phyloP scores from a whole-genome alignment of 2,888 invertebrate genomes.

The Phyllotreta cruciferae region DNA sequence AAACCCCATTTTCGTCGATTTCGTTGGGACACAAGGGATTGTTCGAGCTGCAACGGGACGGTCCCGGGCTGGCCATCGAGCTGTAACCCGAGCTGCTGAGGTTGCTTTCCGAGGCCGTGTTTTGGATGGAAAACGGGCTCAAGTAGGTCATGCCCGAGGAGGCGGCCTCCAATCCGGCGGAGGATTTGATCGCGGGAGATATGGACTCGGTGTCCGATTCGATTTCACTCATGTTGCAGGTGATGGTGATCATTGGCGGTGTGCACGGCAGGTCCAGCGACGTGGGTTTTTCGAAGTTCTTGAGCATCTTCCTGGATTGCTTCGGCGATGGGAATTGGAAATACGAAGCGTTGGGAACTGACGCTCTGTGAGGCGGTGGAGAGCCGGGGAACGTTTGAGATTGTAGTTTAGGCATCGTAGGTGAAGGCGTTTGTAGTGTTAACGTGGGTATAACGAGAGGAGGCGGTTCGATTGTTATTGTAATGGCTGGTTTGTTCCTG shows the following conservation, averaged over 20 bases:
- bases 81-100: constrained; percentile 85
- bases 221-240: constrained; percentile 76
- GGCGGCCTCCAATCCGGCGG: constrained; percentile 59
- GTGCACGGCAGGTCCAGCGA: constrained; percentile 68
- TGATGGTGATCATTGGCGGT: constrained; percentile 77
- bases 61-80: constrained; percentile 85
- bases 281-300: constrained; percentile 69
- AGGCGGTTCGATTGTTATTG: constrained; percentile 49
- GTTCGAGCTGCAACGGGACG: constrained; percentile 81
- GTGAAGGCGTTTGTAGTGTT: constrained; percentile 73
- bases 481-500: constrained; percentile 43
- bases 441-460: constrained; percentile 70
- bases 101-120: constrained; percentile 83
- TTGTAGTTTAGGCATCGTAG: constrained; percentile 65
- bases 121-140: constrained; percentile 79
- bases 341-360: constrained; percentile 42
- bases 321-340: constrained; percentile 53
- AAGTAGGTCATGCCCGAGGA: constrained; percentile 72
- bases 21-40: constrained; percentile 80
- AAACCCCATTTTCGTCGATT: constrained; percentile 72
- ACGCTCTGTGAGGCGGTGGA: constrained; percentile 64
- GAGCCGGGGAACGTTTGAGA: constrained; percentile 62
- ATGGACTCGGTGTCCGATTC: constrained; percentile 77
- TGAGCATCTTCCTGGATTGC: constrained; percentile 62
- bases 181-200: constrained; percentile 66